Conservation (phyloP, 2,888 invertebrate genomes). For the Trissonchulus latispiculum region DNA sequence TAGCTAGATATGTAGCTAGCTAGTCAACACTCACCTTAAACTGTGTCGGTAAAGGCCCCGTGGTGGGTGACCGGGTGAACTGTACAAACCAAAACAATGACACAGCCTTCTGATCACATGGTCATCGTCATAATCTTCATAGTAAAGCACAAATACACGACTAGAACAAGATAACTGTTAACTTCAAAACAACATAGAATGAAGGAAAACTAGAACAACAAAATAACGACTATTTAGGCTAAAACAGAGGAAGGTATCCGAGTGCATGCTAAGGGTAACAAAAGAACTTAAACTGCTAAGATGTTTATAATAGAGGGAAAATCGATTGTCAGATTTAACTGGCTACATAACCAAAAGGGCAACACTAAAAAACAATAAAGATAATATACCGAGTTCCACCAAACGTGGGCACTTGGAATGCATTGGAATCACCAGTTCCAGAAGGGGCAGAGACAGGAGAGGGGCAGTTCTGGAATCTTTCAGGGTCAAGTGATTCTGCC, state of each 20-base stretch:
- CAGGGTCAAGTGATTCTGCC: neutral
- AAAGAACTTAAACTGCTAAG: no score
- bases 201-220: neutral
- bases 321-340: no score
- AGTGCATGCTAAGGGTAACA: no score
- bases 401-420: neutral
- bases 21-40: slow-evolving; percentile 15
- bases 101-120: slow-evolving; percentile 1
- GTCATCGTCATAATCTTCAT: neutral
- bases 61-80: slow-evolving; percentile 16
- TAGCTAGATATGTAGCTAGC: neutral
- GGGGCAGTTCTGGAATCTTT: neutral
- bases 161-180: neutral
- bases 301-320: no score
- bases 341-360: no score
- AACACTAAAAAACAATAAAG: no score
- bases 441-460: neutral
- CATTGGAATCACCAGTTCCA: neutral
- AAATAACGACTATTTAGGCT: no score
- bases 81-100: slow-evolving; percentile 23
- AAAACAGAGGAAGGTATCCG: no score
- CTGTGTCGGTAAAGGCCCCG: slow-evolving; percentile 20
- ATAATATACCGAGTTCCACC: neutral
- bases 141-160: neutral
- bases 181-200: neutral